Evolutionary conservation across 2,113 vertebrate species (phyloP).

Genomic region (Azemiops feae): DNA sequence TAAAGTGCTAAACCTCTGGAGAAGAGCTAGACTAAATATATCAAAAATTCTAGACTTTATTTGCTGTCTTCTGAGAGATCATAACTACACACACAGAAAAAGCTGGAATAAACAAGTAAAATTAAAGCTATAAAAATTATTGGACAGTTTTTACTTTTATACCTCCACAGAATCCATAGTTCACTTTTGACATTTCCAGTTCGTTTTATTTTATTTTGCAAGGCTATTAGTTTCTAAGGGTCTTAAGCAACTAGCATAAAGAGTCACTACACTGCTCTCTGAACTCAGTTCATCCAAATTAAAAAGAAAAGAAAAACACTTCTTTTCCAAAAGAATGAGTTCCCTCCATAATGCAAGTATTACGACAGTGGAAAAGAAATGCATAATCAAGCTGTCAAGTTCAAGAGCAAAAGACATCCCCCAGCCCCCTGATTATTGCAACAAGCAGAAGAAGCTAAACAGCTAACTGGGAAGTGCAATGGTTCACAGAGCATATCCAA

Average conservation of each 20-base stretch:
- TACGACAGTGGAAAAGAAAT: background rate
- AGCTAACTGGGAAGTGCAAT: background rate
- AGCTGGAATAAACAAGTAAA: conserved; percentile 9
- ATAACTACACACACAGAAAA: background rate
- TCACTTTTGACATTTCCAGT: conserved; percentile 9
- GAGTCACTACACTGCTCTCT: background rate
- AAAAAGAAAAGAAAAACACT: background rate
- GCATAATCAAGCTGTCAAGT: background rate
- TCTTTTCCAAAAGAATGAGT: background rate
- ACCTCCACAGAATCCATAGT: background rate
- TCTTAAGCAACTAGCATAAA: background rate
- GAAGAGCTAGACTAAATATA: background rate
- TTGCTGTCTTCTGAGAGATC: conserved; percentile 1
- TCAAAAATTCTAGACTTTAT: conserved; percentile 6
- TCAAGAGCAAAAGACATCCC: background rate
- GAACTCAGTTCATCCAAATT: background rate
- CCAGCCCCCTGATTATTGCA: background rate
- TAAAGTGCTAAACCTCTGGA: background rate
- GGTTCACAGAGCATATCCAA: background rate
- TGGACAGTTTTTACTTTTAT: background rate
- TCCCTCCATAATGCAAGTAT: background rate
- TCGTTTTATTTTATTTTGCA: background rate
- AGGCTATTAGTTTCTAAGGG: background rate
- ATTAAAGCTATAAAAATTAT: conserved; percentile 24
- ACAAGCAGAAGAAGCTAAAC: background rate